Evolutionary conservation across 2,113 vertebrate species (phyloP), one percentile per base, ranked within the genome.

Genomic region (Myotis davidii): DNA sequence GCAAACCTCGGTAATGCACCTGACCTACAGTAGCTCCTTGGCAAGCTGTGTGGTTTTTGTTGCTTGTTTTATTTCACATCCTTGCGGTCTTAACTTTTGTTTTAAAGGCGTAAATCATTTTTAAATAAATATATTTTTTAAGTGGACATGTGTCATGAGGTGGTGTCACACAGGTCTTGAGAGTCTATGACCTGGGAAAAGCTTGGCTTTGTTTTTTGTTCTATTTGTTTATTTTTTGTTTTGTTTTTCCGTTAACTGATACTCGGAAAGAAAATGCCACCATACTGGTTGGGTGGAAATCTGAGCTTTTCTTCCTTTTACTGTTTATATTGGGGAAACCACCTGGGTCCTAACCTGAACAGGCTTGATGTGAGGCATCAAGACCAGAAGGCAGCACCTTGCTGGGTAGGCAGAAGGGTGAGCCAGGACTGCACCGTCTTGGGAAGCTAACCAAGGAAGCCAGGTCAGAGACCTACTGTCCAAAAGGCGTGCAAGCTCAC

Each of bases 21-120:
- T 39, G 17, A 65, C 13, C 14, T 45, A 1, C 2, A 18, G 9
- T 7, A 9, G 21, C 37, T 34, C 48, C 11, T 87, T 2, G 10
- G 16, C 72, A 72, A 74, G 8, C 23, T 69, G 2, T 64, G 67
- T 18, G 27, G 37, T 76, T 83, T 61, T 25, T 76, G 13, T 59
- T 82, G 9, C 59, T 95, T 88, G 12, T 76, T 93, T 84, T n/a
- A 10, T 42, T 85, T 64, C 16, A 85, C 12, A 13, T 94, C 88
- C 50, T 76, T n/a, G 21, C 48, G 27, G 16, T 67, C 56, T 88
- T 70, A 54, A 69, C n/a, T 72, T 94, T 70, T 27, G 16, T 84
- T 90, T 85, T 16, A 56, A 61, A 90, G 50, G n/a, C 1, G 17
- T 3, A 20, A 70, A 32, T 64, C 25, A 6, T 83, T 48, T 39